A percentile compares a stretch with the other conserved stretches of the same genome.
Conservation (phyloP, 2,888 invertebrate genomes). For the Pecten maximus region DNA sequence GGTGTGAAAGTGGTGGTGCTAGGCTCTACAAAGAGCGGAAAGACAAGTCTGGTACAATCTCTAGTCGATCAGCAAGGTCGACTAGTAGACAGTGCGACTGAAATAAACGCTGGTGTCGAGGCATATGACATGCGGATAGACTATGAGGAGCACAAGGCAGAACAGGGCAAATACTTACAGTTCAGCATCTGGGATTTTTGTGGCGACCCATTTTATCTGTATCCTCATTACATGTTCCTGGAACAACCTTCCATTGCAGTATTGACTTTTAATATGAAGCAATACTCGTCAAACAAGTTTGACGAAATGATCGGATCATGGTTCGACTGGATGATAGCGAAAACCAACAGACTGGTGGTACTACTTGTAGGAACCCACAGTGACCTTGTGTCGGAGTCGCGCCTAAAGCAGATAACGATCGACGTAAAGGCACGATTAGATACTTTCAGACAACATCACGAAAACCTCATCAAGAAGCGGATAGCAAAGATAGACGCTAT, state of each 20-base stretch:
- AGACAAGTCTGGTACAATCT: constrained; percentile 77
- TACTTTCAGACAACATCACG: constrained; percentile 65
- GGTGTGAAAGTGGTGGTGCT: constrained; percentile 75
- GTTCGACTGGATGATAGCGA: constrained; percentile 81
- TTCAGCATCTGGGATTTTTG: constrained; percentile 80
- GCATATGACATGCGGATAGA: constrained; percentile 74
- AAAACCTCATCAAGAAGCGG: constrained; percentile 69
- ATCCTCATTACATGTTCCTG: constrained; percentile 76
- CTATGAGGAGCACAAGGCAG: constrained; percentile 55
- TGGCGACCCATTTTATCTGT: constrained; percentile 77
- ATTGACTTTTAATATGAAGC: constrained; percentile 79
- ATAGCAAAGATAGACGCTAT: constrained; percentile 76
- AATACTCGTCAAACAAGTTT: constrained; percentile 73
- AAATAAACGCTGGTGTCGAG: constrained; percentile 76
- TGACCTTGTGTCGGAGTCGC: constrained; percentile 68
- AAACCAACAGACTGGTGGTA: constrained; percentile 76
- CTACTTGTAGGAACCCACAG: constrained; percentile 79
- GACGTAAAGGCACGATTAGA: constrained; percentile 67
- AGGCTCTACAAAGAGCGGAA: constrained; percentile 73
- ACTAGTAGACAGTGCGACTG: constrained; percentile 73
- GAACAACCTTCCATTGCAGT: constrained; percentile 77
- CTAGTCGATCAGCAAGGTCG: constrained; percentile 79
- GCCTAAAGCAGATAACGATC: constrained; percentile 59
- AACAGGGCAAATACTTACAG: constrained; percentile 52
- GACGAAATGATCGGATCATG: constrained; percentile 77